Evolutionary conservation across 2,888 invertebrate genomes (phyloP).

Genomic region (Temnothorax unifasciatus): DNA sequence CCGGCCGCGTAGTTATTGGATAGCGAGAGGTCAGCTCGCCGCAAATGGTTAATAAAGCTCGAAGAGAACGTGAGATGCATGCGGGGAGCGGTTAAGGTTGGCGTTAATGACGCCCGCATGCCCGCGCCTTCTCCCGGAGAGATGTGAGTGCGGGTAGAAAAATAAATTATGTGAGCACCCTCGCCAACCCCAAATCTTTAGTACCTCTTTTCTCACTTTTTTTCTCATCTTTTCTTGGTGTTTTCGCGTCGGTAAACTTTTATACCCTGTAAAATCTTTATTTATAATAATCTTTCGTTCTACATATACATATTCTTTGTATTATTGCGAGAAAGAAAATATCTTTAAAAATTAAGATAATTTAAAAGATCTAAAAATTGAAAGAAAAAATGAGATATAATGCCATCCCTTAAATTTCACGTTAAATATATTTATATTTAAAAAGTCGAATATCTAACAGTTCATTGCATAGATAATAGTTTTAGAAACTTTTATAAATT

Average conservation of each 20-base stretch:
- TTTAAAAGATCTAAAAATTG: neutral
- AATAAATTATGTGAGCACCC: slow-evolving; percentile 78
- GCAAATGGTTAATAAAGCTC: slow-evolving; percentile 80
- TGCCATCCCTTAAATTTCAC: neutral
- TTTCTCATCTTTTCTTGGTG: neutral
- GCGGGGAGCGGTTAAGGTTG: slow-evolving; percentile 80
- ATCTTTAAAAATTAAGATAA: neutral
- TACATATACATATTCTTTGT: neutral
- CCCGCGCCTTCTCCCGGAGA: slow-evolving; percentile 66
- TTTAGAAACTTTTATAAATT: neutral
- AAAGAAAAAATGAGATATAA: neutral
- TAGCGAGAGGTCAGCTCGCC: slow-evolving; percentile 74
- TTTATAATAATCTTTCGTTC: neutral
- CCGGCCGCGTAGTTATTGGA: slow-evolving; percentile 75
- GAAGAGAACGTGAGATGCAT: slow-evolving; percentile 79
- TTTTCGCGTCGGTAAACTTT: neutral
- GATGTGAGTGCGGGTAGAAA: slow-evolving; percentile 68
- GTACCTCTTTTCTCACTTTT: slow-evolving; percentile 25
- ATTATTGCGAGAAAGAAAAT: neutral
- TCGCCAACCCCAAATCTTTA: slow-evolving; percentile 56
- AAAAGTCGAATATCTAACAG: neutral
- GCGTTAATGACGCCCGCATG: slow-evolving; percentile 84
- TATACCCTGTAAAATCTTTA: neutral
- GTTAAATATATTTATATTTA: neutral
- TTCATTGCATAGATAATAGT: neutral